Evolutionary conservation across 2,113 vertebrate species (phyloP), one percentile per base, ranked within the genome.

Genomic region (Galbula dea): DNA sequence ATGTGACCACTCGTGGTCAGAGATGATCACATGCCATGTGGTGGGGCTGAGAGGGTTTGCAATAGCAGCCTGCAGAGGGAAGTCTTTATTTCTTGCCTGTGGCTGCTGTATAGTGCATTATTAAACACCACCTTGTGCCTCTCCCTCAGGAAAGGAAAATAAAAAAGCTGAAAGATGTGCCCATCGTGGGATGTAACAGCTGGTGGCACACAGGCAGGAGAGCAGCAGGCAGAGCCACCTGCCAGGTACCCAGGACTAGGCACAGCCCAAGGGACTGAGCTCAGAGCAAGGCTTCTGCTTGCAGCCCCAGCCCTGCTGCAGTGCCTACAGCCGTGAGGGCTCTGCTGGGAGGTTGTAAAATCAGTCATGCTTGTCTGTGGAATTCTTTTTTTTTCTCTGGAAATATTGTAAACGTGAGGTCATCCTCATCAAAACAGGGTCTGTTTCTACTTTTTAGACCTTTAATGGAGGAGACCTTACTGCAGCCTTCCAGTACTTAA

Each of bases 251-350:
- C 4, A 24, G 68, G 18, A 36, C 13, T 0, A 0, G 48, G 61
- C 61, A 41, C 22, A 37, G 36, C 66, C 39, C 22, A 1, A 26
- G 27, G 45, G 52, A 30, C 9, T 12, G 9, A 37, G 74, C 37
- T 15, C 13, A 2, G 51, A 12, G 48, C 37, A 17, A 10, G 26
- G 20, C 59, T 29, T 6, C 3, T 23, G 58, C 23, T 66, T 18
- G 73, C 30, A 23, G 34, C 14, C n/a, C 45, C 8, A 15, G 54
- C 61, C 15, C 23, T 22, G 78, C 66, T 17, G 15, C 9, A 0
- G 6, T 6, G 54, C 9, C 65, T 4, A 0, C 2, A 8, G 52
- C 32, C 51, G 30, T 5, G 6, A 4, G 1, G 32, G 14, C 43
- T 86, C 59, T 32, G 66, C 57, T 2, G 4, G 65, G 14, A n/a